A percentile compares a stretch with the other conserved stretches of the same genome.
These are phyloP conservation scores for Gulo gulo DNA, from an alignment of 2,113 vertebrate species.

Conservation along the genomic window DNA sequence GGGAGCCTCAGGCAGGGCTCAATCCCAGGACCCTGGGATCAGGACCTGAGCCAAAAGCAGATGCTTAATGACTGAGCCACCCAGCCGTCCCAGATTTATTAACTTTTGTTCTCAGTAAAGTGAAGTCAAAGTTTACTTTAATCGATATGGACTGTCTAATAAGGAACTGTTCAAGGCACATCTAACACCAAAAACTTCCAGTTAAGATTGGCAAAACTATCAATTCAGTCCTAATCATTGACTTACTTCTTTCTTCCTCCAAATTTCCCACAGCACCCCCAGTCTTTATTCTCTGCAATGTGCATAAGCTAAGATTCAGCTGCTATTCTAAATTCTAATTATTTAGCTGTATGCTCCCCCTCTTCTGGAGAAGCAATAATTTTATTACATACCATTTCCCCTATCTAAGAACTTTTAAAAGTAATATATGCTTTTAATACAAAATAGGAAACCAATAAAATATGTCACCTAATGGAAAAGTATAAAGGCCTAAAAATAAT, in stretches of 20 bases:
- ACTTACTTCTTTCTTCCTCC: not conserved
- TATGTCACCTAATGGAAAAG: not conserved
- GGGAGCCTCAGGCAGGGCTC: too few relatives aligned
- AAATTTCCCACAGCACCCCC: not conserved
- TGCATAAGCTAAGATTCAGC: not conserved
- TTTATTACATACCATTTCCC: not conserved
- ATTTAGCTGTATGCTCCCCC: not conserved
- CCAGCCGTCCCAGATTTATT: not conserved
- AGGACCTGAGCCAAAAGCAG: too few relatives aligned
- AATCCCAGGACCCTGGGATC: too few relatives aligned
- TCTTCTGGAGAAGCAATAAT: not conserved
- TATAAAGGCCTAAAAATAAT: slow-evolving; percentile 4
- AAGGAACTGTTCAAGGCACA: not conserved
- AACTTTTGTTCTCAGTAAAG: not conserved
- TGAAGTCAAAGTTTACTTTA: not conserved
- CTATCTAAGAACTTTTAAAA: not conserved
- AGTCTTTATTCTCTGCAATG: not conserved
- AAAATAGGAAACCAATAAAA: not conserved
- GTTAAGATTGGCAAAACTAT: not conserved
- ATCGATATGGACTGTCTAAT: not conserved
- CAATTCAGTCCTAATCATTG: not conserved
- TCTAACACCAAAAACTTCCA: slow-evolving; percentile 16
- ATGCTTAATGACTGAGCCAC: too few relatives aligned
- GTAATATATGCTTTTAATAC: not conserved
- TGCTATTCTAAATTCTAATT: not conserved